Conservation (phyloP, 2,888 invertebrate genomes). For the Ariolimax columbianus region DNA sequence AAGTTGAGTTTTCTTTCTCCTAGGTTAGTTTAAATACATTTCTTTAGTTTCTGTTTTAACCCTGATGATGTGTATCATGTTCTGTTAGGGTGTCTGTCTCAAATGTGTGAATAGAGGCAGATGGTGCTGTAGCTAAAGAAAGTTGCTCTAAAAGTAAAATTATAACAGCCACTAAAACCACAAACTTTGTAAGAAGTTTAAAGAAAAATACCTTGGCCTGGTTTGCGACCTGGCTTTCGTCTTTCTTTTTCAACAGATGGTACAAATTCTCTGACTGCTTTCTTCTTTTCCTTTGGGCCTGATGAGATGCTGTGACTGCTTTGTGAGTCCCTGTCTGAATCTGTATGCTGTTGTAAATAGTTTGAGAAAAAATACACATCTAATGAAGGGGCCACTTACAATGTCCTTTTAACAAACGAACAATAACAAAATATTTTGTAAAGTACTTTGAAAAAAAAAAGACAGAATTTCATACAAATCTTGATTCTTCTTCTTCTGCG, state of each 20-base stretch:
- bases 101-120: neutral
- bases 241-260: conserved; percentile 44
- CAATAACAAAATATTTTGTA: too few species aligned
- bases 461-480: too few species aligned
- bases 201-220: conserved; percentile 67
- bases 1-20: too few species aligned
- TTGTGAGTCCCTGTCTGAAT: neutral
- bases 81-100: neutral
- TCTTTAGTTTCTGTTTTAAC: neutral
- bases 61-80: neutral
- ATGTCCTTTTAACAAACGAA: too few species aligned
- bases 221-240: conserved; percentile 70
- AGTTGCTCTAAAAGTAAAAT: too few species aligned
- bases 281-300: conserved; percentile 34
- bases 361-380: neutral
- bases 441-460: too few species aligned
- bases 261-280: neutral
- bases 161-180: neutral
- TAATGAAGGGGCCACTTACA: too few species aligned
- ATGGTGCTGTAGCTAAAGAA: too few species aligned
- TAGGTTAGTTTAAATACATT: neutral
- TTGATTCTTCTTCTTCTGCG: too few species aligned
- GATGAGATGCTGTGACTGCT: conserved; percentile 15
- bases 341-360: conserved; percentile 6
- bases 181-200: neutral